phyloP scores from a whole-genome alignment of 2,113 vertebrate genomes.

The Misgurnus anguillicaudatus region DNA sequence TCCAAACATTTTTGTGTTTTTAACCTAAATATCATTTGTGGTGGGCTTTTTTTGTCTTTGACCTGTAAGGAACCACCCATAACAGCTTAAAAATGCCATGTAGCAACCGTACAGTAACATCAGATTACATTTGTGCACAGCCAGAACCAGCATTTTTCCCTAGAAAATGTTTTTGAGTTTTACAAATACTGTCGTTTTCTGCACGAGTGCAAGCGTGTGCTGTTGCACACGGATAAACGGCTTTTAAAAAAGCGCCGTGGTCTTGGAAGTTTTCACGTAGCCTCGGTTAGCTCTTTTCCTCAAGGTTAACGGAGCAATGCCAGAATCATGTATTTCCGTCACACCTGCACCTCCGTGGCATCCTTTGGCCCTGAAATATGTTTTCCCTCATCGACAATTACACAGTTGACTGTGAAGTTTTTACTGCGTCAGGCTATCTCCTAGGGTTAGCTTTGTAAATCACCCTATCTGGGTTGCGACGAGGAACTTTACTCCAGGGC shows the following conservation, averaged over 20 bases:
- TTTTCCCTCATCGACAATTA: conserved; percentile 39
- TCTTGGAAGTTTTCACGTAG: neutral
- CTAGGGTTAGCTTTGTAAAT: conserved; percentile 44
- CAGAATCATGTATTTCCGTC: conserved; percentile 10
- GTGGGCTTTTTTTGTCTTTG: too few species aligned
- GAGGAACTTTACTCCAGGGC: conserved; percentile 28
- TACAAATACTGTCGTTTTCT: too few species aligned
- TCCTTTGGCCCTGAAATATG: conserved; percentile 33
- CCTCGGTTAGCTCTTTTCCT: neutral
- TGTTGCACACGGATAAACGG: conserved; percentile 8
- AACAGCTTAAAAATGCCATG: too few species aligned
- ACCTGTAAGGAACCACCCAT: too few species aligned
- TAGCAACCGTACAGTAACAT: too few species aligned
- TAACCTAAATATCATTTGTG: too few species aligned
- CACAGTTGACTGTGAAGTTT: conserved; percentile 34
- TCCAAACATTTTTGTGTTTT: too few species aligned
- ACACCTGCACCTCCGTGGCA: conserved; percentile 7
- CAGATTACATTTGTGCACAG: too few species aligned
- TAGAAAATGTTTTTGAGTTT: neutral
- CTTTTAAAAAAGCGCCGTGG: neutral
- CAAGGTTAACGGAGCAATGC: conserved; percentile 5
- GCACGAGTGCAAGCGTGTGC: neutral
- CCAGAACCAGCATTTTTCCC: neutral
- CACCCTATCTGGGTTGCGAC: neutral
- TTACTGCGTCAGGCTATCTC: neutral